Conservation (phyloP, 2,113 vertebrate genomes). For the Rutilus rutilus region DNA sequence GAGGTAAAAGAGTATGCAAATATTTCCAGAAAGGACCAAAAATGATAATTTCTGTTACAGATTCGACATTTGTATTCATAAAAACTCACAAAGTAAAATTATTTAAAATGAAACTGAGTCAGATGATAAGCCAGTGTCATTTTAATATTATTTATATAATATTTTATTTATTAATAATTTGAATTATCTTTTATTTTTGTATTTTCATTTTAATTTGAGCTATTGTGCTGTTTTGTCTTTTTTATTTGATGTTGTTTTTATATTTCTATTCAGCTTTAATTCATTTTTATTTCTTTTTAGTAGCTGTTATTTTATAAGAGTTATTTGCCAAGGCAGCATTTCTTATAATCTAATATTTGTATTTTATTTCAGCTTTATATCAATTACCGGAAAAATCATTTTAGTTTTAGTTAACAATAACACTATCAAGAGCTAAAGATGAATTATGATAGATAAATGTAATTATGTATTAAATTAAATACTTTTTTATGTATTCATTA, state of each 20-base stretch:
- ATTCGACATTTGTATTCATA: background rate
- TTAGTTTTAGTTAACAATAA: background rate
- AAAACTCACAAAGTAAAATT: background rate
- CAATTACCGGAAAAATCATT: background rate
- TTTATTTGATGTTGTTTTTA: background rate
- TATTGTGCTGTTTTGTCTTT: background rate
- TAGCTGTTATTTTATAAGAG: background rate
- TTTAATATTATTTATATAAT: background rate
- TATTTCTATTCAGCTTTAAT: background rate
- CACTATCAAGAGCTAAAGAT: background rate
- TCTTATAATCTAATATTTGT: background rate
- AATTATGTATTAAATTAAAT: too few relatives aligned
- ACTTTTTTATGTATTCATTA: background rate
- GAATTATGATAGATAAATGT: background rate
- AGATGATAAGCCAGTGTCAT: background rate
- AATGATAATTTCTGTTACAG: background rate
- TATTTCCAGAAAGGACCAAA: background rate
- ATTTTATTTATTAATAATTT: background rate
- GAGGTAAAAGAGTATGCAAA: constrained; percentile 78
- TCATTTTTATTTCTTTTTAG: background rate
- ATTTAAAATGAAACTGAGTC: background rate
- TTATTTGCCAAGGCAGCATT: background rate
- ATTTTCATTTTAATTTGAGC: background rate
- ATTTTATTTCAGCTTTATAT: background rate
- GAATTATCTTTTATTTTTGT: background rate